Evolutionary conservation across 2,888 invertebrate genomes (phyloP), one percentile per base, ranked within the genome.

Genomic region (Philereme transversata): DNA sequence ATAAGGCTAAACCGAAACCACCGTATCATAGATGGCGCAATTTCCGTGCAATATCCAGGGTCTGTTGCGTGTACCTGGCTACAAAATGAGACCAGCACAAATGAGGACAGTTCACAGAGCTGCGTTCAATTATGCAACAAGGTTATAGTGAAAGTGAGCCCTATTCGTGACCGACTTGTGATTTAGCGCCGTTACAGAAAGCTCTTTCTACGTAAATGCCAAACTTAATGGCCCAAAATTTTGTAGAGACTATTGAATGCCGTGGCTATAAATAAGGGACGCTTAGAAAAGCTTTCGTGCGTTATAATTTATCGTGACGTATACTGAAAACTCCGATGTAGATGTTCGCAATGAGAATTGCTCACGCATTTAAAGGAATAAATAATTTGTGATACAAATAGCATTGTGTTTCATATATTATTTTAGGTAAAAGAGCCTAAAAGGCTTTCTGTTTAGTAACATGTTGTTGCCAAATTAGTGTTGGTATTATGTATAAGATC

Each of bases 91-190:
- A 57, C 53, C 9, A 47, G 11, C 10, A 49, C 51, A 57, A 67
- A 57, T 60, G 67, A 44, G 62, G 60, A 50, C 64, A 58, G 59
- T n/a, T 50, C 51, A 22, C 54, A 50, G 45, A 49, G 56, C 48
- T 54, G 59, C 46, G 62, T 53, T 65, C 59, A 57, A 69, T 76
- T 68, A 76, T 72, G 73, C 73, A 76, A 73, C 68, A 60, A 53
- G 57, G 67, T 73, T 72, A 75, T 72, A 80, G 81, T 76, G 81
- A 79, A 81, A 83, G 82, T 76, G 51, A 69, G 64, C 50, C 65
- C 65, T 56, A 67, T 63, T 74, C 70, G 69, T 71, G 74, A 73
- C 74, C 71, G 67, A 74, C 73, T 74, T 75, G 61, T 72, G 68
- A 69, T 67, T 68, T 65, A 70, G 51, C 64, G 62, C 68, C 60